Evolutionary conservation across 1,140 invertebrate species (phyloP).

Genomic region (Caerostris extrusa): DNA sequence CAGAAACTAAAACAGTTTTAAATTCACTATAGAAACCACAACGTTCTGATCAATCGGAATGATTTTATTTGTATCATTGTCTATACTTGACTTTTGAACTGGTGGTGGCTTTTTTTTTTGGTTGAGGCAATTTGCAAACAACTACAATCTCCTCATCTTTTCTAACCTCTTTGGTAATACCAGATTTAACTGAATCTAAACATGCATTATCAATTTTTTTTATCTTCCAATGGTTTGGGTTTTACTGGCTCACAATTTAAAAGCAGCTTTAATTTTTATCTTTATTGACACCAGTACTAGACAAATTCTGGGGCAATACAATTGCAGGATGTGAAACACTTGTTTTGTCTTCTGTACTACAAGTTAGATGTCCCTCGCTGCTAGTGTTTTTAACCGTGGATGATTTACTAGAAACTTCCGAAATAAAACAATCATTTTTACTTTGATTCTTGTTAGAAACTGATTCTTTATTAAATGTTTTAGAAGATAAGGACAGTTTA

Average conservation of each 20-base stretch:
- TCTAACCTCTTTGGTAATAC: not conserved
- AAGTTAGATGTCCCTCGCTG: not conserved
- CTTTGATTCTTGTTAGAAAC: not conserved
- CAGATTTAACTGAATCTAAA: not conserved
- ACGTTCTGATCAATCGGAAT: constrained; percentile 57
- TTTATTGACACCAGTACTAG: not conserved
- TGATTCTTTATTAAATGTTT: not conserved
- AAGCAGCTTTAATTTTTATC: not conserved
- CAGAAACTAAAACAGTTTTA: not conserved
- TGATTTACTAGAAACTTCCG: not conserved
- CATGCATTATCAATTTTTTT: not conserved
- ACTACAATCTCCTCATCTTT: constrained; percentile 69
- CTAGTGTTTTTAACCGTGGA: not conserved
- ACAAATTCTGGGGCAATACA: not conserved
- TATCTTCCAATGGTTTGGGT: not conserved
- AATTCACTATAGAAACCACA: constrained; percentile 50
- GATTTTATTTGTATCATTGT: constrained; percentile 1
- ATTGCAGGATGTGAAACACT: not conserved
- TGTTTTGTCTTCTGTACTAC: too few species aligned
- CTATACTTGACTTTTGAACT: not conserved
- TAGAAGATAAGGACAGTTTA: not conserved
- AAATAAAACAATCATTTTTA: not conserved
- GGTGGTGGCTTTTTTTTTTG: constrained; percentile 19
- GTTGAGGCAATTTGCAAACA: constrained; percentile 66
- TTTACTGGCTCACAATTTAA: not conserved